Evolutionary conservation across 2,113 vertebrate genomes (phyloP).

Genomic region (Rhinolophus sinicus): DNA sequence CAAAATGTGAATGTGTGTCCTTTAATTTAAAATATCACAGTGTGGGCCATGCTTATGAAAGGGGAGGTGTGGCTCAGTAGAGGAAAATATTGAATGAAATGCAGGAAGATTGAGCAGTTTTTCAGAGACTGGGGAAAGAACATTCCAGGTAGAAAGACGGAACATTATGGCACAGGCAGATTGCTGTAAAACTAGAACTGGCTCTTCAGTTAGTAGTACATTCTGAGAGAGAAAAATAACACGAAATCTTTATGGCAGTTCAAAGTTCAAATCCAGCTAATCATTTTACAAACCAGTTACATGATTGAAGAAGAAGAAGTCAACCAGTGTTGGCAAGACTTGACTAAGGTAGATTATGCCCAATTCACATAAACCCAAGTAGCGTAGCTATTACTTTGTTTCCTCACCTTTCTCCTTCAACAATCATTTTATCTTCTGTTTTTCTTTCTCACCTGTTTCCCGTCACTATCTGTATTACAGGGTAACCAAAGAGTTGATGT

Average conservation of each 20-base stretch:
- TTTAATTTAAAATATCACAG: not conserved
- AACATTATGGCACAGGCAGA: not conserved
- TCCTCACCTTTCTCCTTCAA: not conserved
- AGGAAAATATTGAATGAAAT: not conserved
- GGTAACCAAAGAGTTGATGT: not conserved
- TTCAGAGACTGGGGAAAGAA: not conserved
- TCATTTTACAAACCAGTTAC: slow-evolving; percentile 4
- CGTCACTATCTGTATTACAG: not conserved
- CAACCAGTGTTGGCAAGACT: not conserved
- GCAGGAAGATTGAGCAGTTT: not conserved
- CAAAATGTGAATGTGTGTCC: not conserved
- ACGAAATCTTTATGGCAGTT: not conserved
- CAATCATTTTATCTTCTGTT: not conserved
- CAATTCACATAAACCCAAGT: not conserved
- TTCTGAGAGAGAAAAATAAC: not conserved
- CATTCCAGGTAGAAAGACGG: not conserved
- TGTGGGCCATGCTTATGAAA: not conserved
- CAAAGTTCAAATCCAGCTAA: not conserved
- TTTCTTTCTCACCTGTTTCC: not conserved
- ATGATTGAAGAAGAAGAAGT: not conserved
- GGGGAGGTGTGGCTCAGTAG: not conserved
- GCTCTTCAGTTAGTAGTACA: not conserved
- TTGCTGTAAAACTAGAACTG: not conserved
- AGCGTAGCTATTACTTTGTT: not conserved
- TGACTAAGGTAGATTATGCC: not conserved